Evolutionary conservation across 2,113 vertebrate species (phyloP).

Genomic region (Siphamia tubifer): DNA sequence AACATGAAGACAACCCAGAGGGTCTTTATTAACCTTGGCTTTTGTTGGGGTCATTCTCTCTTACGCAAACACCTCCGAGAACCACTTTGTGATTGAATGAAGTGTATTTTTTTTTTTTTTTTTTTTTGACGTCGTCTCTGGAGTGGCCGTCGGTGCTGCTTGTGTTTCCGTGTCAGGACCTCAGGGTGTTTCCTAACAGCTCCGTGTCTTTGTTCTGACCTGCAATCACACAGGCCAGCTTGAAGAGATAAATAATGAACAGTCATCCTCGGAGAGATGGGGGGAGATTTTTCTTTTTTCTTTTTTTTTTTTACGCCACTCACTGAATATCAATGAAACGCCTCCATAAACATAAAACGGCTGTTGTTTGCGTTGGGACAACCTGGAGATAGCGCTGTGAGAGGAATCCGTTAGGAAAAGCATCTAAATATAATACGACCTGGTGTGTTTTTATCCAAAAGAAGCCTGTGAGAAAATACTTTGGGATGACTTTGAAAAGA

Average conservation of each 20-base stretch:
- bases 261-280: not conserved
- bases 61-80: not conserved
- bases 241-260: not conserved
- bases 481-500: too few species aligned
- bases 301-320: too few species aligned
- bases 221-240: not conserved
- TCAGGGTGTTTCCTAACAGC: not conserved
- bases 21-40: not conserved
- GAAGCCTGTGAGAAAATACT: too few species aligned
- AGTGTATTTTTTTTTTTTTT: not conserved
- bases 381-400: too few species aligned
- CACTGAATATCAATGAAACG: slow-evolving; percentile 5
- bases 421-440: too few species aligned
- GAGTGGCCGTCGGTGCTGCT: not conserved
- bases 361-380: not conserved
- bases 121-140: not conserved
- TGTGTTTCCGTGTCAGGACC: not conserved
- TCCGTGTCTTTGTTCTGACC: not conserved
- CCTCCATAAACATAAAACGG: not conserved
- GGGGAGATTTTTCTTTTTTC: not conserved
- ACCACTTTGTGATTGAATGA: not conserved
- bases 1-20: not conserved
- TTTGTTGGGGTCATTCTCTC: not conserved
- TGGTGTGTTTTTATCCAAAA: too few species aligned
- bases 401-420: too few species aligned